Base-by-base conservation (phyloP, 2,113 vertebrate genomes). In the Archilochus colubris region DNA sequence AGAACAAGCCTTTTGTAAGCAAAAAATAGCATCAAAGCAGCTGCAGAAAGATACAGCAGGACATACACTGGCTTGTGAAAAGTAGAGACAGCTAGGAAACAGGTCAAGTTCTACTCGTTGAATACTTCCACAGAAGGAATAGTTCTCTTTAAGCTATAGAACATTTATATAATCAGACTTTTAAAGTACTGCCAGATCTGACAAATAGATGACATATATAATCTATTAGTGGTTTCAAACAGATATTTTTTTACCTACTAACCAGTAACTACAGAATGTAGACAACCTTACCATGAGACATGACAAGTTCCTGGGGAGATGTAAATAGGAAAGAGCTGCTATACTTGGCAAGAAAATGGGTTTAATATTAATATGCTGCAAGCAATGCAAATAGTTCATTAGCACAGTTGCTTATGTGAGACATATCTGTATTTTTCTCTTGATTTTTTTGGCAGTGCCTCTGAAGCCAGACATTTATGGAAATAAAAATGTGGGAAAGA, bases 351-450 rank as follows among this genome's bases (percentile, higher is more conserved):
- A 93, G 89, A 94, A 27, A 14, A 36, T 54, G 77, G 53, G 28
- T 80, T 94, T 96, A 82, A 72, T 91, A 88, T 93, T 93, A 94
- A 89, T 43, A 89, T 86, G 73, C 88, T 89, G 74, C 81, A 95
- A 92, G 36, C 5, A 10, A 61, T 73, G 46, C 58, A 82, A 94
- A 78, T 33, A 58, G 46, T 88, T 94, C 69, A 83, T 95, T 91
- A 94, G 85, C 86, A 69, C 30, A 59, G 61, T 84, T 70, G 48
- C 68, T 84, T 80, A 23, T 78, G 63, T 83, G 82, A 95, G 86
- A 36, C 88, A 33, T 68, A 33, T 66, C 76, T 81, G 31, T 67
- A 79, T 76, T n/a, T 54, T 54, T 51, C 78, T 93, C 36, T 73
- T 69, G 87, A 51, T 62, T 88, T 86, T 64, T 14, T 36, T 80